These are phyloP conservation scores for Phenganax stokvisi DNA, from an alignment of 92 coral and sea anemone genomes.

Conservation along the genomic window DNA sequence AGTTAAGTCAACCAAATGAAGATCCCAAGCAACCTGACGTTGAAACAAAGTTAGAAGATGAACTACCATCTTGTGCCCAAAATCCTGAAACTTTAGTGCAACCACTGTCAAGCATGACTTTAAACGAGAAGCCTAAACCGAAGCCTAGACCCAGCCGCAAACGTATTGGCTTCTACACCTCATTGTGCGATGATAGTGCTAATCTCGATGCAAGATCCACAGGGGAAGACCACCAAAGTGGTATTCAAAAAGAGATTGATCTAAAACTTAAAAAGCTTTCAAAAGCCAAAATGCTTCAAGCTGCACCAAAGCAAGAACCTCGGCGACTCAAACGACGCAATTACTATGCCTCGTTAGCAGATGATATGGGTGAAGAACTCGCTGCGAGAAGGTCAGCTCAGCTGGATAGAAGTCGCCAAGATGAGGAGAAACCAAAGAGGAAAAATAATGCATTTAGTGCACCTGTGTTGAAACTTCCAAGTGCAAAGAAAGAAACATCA, in stretches of 20 bases:
- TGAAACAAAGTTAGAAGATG: not conserved
- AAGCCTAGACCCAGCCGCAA: conserved; percentile 19
- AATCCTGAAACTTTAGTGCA: conserved; percentile 4
- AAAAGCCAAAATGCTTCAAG: not conserved
- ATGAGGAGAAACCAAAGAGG: not conserved
- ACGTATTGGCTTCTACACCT: conserved; percentile 32
- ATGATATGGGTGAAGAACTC: conserved; percentile 16
- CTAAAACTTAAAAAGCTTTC: not conserved
- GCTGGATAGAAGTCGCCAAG: not conserved
- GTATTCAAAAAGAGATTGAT: not conserved
- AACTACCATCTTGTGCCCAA: not conserved
- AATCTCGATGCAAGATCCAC: not conserved
- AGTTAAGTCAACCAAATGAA: not conserved
- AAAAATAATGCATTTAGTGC: not conserved
- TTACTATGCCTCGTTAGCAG: conserved; percentile 23
- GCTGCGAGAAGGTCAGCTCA: conserved; percentile 16
- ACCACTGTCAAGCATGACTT: not conserved
- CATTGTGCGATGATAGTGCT: conserved; percentile 23
- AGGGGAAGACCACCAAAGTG: not conserved
- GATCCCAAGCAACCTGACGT: not conserved
- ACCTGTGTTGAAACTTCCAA: not conserved
- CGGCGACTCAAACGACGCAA: conserved; percentile 4
- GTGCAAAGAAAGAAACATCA: not conserved
- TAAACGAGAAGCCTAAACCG: not conserved
- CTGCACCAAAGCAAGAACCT: not conserved